Evolutionary conservation across 2,113 vertebrate genomes (phyloP), one percentile per base, ranked within the genome.

Genomic region (Sceloporus tristichus): DNA sequence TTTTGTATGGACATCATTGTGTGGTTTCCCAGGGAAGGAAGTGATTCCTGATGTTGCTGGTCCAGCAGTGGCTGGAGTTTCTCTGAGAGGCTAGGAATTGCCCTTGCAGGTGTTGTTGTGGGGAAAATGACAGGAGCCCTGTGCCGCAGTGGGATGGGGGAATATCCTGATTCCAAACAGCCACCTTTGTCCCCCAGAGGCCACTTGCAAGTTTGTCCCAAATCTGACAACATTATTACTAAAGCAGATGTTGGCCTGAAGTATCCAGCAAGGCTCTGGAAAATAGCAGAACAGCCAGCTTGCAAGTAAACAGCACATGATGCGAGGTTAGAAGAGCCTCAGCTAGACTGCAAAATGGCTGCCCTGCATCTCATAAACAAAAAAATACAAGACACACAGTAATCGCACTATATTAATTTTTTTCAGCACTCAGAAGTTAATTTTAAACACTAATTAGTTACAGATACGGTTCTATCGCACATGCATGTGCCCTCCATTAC

Each of bases 21-120:
- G 95, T 95, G 95, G 92, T 92, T 90, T 91, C 82, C 79, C 90
- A 96, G 94, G 97, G 95, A 97, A 97, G 97, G 96, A 97, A 97
- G 91, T 86, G 27, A 93, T 93, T 94, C 95, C 94, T 93, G 95
- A 91, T 95, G 96, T 96, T 97, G 95, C 90, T n/a, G 86, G 87
- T 84, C 93, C 85, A 79, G 91, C 29, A 40, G 90, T 85, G 91
- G 80, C 16, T 92, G 89, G 95, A 95, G 88, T 87, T 92, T 86
- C 79, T 4, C 0, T 81, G 70, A 91, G 71, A 92, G 87, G 68
- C 11, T 75, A 86, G 93, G 90, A 90, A 96, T 96, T 89, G 93
- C 92, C 96, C 80, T 86, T 48, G 91, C 97, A 96, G 95, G 94
- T 96, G 96, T 89, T 94, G 95, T 93, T 94, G 79, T 94, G 92